Percentiles rank a stretch among this genome's conserved stretches.
These are phyloP conservation scores for Philypnodon macrostomus DNA, from an alignment of 2,797 vertebrate species.

Conservation along the genomic window DNA sequence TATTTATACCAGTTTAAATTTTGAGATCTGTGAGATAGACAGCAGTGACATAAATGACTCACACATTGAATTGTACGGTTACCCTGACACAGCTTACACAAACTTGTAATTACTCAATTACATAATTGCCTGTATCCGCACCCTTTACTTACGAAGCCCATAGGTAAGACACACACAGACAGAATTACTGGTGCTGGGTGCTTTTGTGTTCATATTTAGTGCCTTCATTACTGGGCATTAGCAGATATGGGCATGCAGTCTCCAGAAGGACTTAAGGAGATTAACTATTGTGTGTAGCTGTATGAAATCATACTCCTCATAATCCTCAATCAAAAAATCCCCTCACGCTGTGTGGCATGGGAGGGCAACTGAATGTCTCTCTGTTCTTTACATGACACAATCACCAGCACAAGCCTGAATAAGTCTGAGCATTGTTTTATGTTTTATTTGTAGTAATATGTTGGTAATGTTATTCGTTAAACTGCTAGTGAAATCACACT, in stretches of 20 bases:
- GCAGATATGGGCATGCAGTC: constrained; percentile 42
- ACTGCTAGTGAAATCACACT: too few relatives aligned
- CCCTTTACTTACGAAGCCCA: constrained; percentile 15
- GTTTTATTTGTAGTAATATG: too few relatives aligned
- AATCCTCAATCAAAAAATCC: constrained; percentile 63
- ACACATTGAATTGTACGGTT: background rate
- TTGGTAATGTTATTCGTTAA: too few relatives aligned
- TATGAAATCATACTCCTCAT: constrained; percentile 62
- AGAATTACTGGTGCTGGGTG: constrained; percentile 16
- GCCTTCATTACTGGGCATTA: constrained; percentile 27
- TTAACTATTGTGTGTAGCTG: constrained; percentile 55
- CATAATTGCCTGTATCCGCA: constrained; percentile 30
- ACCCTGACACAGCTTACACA: constrained; percentile 1
- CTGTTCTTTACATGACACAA: constrained; percentile 18
- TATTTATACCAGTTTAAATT: background rate
- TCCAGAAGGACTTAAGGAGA: constrained; percentile 53
- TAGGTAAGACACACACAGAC: constrained; percentile 20
- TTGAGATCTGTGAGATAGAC: constrained; percentile 8
- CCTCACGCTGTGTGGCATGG: constrained; percentile 44
- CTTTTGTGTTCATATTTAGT: constrained; percentile 11
- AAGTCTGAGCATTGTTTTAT: too few relatives aligned
- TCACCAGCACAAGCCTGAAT: too few relatives aligned
- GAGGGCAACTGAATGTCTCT: constrained; percentile 20
- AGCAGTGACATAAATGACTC: constrained; percentile 17
- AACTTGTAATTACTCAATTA: constrained; percentile 32